Conservation (phyloP, 30 jellyfish, hydroid and myxozoan genomes). For the Euphysa ruthae region DNA sequence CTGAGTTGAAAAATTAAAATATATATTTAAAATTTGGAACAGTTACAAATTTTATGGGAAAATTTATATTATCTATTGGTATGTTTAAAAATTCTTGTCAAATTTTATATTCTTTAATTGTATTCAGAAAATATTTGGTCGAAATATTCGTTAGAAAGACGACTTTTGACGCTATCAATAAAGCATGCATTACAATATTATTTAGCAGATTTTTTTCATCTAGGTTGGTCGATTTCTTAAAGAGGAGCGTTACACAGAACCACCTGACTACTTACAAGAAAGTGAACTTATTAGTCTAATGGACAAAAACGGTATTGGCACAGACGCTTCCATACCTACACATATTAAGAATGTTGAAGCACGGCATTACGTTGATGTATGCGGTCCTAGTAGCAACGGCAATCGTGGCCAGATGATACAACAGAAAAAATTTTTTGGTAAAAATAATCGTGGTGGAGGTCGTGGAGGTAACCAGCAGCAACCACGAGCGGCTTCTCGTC, state of each 20-base stretch:
- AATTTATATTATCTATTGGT: no score
- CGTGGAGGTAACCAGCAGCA: background rate
- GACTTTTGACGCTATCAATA: no score
- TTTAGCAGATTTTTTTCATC: background rate
- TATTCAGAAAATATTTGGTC: no score
- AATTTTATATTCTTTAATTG: no score
- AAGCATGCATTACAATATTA: no score
- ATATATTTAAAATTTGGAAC: no score
- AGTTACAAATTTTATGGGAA: no score
- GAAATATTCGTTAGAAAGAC: no score
- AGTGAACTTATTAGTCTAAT: constrained; percentile 24
- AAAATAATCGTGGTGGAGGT: constrained; percentile 2
- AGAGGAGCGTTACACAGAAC: constrained; percentile 11
- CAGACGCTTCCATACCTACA: constrained; percentile 28
- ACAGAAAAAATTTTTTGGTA: constrained; percentile 13
- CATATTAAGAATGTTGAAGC: constrained; percentile 24
- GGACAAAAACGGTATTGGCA: constrained; percentile 29
- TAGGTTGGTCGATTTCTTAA: background rate
- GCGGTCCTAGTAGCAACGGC: constrained; percentile 24
- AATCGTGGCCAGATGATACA: constrained; percentile 14
- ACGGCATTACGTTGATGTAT: constrained; percentile 20
- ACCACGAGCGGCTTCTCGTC: constrained; percentile 14
- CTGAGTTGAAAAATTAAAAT: no score
- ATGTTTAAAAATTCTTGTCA: no score
- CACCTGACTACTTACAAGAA: constrained; percentile 30